Base-by-base conservation (phyloP, 37 sponge, comb jelly and placozoan species). In the Oopsacas minuta region DNA sequence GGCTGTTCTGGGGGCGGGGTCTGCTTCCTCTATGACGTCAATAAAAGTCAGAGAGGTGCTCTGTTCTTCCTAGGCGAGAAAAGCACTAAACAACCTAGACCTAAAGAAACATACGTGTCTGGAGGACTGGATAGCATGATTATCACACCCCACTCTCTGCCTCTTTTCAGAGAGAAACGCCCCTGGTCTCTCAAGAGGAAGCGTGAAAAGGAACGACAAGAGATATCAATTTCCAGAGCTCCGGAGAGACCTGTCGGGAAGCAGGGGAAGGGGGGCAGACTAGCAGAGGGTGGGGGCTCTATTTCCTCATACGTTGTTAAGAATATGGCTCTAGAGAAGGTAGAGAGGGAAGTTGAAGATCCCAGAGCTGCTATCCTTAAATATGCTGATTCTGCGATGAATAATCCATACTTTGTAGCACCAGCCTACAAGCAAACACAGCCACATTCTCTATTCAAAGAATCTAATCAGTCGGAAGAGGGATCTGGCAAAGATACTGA, bases 81-180 rank as follows among this genome's bases (percentile, higher is more conserved):
- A 34, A 61, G 22, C 28, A 3, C 75, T 34, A 12, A 39, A 36
- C 84, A 38, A 39, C 51, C 83, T 37, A 39, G 53, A 34, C 39
- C 37, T 22, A 51, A 87, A 39, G 84, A 87, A 51, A 84, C 36
- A 20, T 81, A 53, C 36, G 82, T 83, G 39, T 51, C 38, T 0
- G 37, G 81, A 7, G 82, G 81, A 1, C 87, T 52, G 28, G 81
- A 87, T 28, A 35, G 83, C 5, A 87, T 87, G 75, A 61, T 61
- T 3, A 61, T 61, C 10, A 38, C 83, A 87, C 92, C 96, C 15
- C 93, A 96, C 89, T 89, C 93, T 37, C 88, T 96, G 15, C 93
- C 93, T 30, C 84, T 96, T 88, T 96, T 94, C 85, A 86, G 90
- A 17, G 94, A 92, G n/a, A 87, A 91, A 52, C 84, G 90, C 36